Conservation (phyloP, 2,113 vertebrate species). For the Saiga tatarica region DNA sequence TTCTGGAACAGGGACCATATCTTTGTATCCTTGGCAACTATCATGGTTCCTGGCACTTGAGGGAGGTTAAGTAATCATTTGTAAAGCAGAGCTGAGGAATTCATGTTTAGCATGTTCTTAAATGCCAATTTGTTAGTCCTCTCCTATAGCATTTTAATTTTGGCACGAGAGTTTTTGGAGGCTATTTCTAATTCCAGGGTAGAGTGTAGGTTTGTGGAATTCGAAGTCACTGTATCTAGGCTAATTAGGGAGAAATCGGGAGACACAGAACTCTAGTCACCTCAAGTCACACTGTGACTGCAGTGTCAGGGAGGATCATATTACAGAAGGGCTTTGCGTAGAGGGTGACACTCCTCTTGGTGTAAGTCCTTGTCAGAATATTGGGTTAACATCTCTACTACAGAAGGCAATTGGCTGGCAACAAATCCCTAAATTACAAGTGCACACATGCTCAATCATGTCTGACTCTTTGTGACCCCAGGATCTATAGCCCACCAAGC, state of each 20-base stretch:
- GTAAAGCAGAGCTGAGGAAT: neutral
- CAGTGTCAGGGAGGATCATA: neutral
- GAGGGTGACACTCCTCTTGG: neutral
- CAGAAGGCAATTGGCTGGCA: neutral
- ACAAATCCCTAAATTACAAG: neutral
- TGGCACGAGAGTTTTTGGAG: neutral
- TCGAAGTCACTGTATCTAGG: neutral
- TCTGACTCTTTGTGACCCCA: neutral
- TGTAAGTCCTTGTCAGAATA: neutral
- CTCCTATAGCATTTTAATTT: neutral
- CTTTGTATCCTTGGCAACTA: neutral
- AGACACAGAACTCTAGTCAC: neutral
- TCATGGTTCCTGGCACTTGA: accelerated
- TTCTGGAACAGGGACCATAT: neutral
- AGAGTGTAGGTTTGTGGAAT: neutral
- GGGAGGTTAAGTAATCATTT: neutral
- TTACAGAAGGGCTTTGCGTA: neutral
- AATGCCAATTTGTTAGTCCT: neutral
- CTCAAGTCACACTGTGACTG: neutral
- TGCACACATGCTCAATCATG: neutral
- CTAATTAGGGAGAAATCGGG: neutral
- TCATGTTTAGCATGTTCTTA: neutral
- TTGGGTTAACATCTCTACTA: neutral
- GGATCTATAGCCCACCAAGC: neutral
- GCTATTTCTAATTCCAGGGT: neutral